A percentile compares a stretch with the other conserved stretches of the same genome.
Conservation (phyloP, 2,888 invertebrate genomes). For the Melanostoma mellinum region DNA sequence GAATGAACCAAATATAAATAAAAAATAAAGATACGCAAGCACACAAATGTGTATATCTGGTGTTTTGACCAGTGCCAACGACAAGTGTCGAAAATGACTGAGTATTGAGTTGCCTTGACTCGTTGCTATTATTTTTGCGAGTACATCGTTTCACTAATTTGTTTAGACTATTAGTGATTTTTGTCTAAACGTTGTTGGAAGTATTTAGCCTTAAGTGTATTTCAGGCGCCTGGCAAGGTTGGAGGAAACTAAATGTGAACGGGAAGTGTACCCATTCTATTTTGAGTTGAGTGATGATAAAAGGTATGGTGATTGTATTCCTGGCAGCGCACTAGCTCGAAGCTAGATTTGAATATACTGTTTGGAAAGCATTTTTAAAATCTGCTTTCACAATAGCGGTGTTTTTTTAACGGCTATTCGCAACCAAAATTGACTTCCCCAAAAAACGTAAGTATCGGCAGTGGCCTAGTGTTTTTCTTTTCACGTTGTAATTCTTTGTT, state of each 20-base stretch:
- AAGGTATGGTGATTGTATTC: too few species aligned
- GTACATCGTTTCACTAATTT: conserved; percentile 52
- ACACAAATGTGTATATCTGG: conserved; percentile 1
- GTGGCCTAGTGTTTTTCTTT: too few species aligned
- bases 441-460: too few species aligned
- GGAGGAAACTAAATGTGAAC: not conserved
- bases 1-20: not conserved
- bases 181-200: conserved; percentile 2
- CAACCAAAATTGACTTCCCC: too few species aligned
- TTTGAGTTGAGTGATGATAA: too few species aligned
- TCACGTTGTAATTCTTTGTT: too few species aligned
- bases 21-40: not conserved
- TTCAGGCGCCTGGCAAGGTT: not conserved
- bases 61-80: conserved; percentile 63
- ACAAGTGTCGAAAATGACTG: conserved; percentile 52
- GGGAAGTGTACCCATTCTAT: not conserved
- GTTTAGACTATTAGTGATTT: conserved; percentile 11
- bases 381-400: too few species aligned
- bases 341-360: too few species aligned
- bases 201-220: not conserved
- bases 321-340: too few species aligned
- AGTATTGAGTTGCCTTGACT: conserved; percentile 60
- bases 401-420: too few species aligned
- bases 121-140: conserved; percentile 57
- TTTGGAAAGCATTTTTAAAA: too few species aligned